Base-by-base conservation (phyloP, 2,888 invertebrate genomes). In the Cheilosia urbana region DNA sequence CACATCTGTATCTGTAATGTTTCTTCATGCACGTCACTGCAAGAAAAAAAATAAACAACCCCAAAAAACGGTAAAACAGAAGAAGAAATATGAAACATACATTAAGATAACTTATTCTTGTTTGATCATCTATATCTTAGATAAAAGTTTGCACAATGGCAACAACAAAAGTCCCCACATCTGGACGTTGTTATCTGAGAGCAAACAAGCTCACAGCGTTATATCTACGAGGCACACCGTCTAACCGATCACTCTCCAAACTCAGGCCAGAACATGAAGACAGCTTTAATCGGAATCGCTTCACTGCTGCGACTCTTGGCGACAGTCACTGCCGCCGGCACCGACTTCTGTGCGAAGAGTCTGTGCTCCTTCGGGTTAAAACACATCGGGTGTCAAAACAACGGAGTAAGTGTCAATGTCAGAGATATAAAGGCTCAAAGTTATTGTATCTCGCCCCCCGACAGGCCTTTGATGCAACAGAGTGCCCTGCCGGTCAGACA, bases 361-460 rank as follows among this genome's bases (percentile, higher is more conserved):
- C 63, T 83, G 13, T 83, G 83, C 57, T 17, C 49, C 1, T 17
- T 51, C 1, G 53, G 68, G 13, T 6, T 7, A 11, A 0, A 11
- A 1, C 58, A 83, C 34, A 65, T 79, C 2, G 83, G 53, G 11
- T 83, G 83, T 21, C 21, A 49, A 0, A 83, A 78, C 66, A 37
- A n/a, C 21, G 78, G 78, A 30, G 83, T 83, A 24, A 73, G 66
- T 62, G 30, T 30, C 2, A 30, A 30, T 42, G 9, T 5, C 9
- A 37, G 6, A 40, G 13, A 15, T 2, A 15, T 2, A 19, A n/a
- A 49, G 37, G 13, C 11, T 47, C 17, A 13, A 2, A 11, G 2
- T 13, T n/a, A 15, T 13, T 13, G 17, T 9, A 17, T 4, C 7
- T 13, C 47, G 6, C 5, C 5, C 13, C 13, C 17, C 42, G 1